phyloP scores from a whole-genome alignment of 2,888 invertebrate genomes.

The Caenorhabditis macrosperma region DNA sequence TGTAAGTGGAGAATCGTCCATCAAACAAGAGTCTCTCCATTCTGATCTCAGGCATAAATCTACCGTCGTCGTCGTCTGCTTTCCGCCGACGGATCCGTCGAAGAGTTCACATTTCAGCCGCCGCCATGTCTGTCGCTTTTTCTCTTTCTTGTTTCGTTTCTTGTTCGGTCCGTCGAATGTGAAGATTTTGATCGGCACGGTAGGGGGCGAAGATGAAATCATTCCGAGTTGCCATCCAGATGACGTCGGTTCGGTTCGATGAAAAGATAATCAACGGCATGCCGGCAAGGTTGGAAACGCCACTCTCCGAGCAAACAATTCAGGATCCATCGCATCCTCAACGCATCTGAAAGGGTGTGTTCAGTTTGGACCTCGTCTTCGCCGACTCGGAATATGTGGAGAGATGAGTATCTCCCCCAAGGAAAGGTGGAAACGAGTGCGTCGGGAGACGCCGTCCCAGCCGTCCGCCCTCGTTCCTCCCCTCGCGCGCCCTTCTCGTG shows the following conservation, averaged over 20 bases:
- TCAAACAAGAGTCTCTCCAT: too few relatives aligned
- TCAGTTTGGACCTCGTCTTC: slow-evolving; percentile 2
- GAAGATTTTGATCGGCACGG: not conserved
- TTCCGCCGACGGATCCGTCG: not conserved
- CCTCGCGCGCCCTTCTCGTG: not conserved
- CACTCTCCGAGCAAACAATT: too few relatives aligned
- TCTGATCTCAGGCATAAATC: too few relatives aligned
- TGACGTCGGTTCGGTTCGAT: too few relatives aligned
- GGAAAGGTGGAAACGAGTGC: slow-evolving; percentile 16
- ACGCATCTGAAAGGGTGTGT: not conserved
- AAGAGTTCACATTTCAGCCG: too few relatives aligned
- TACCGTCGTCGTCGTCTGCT: too few relatives aligned
- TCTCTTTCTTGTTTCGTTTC: not conserved
- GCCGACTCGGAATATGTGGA: not conserved
- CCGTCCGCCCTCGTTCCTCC: not conserved
- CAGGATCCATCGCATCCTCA: not conserved
- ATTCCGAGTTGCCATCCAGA: too few relatives aligned
- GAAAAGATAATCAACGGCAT: too few relatives aligned
- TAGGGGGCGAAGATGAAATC: not conserved
- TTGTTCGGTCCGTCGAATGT: not conserved
- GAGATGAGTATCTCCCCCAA: not conserved
- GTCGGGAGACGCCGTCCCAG: not conserved
- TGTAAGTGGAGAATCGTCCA: too few relatives aligned
- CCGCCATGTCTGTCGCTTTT: too few relatives aligned
- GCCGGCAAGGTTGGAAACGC: too few relatives aligned